Base-by-base conservation (phyloP, 1,140 invertebrate species). In the Palaemon carinicauda region DNA sequence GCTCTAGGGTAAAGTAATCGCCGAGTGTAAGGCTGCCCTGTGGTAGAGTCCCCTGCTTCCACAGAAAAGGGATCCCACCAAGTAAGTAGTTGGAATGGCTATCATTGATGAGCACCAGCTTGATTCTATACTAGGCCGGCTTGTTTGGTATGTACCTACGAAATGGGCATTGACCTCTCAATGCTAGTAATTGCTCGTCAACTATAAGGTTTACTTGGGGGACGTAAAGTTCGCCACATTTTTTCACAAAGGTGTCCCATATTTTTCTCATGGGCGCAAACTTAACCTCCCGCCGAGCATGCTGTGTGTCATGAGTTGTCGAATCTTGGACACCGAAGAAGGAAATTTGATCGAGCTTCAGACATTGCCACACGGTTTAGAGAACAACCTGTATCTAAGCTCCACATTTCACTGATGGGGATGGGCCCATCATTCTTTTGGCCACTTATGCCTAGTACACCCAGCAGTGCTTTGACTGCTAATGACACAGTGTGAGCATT, bases 91-190 rank as follows among this genome's bases (percentile, higher is more conserved):
- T 60, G 56, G 12, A 60, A 3, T 60, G 19, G 12, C 56, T 60
- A 60, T 60, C 56, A 60, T 60, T 60, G 56, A 41, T 75, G 74
- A 75, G 51, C 31, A 75, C 74, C 31, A 75, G 74, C 74, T 75
- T 75, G 74, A 75, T 41, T n/a, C 74, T 14, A 29, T 75, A 12
- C 21, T 75, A 4, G 74, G 74, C 74, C 74, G 1, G 81, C 27
- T 82, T 82, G 81, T 33, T 71, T 1, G 81, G 81, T 29, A 17
- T 82, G 50, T 82, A 82, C 81, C 81, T 73, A 24, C 78, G 41
- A 17, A 80, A 80, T 52, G 78, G 78, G 27, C 78, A 80, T 19
- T n/a, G 50, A 17, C 78, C 41, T 80, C 78, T n/a, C 7, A 80
- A 80, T n/a, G 78, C 50, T 52, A 80, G 27, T 27, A 80, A 15